Conservation (phyloP, 2,797 vertebrate species). For the Falco berigora region DNA sequence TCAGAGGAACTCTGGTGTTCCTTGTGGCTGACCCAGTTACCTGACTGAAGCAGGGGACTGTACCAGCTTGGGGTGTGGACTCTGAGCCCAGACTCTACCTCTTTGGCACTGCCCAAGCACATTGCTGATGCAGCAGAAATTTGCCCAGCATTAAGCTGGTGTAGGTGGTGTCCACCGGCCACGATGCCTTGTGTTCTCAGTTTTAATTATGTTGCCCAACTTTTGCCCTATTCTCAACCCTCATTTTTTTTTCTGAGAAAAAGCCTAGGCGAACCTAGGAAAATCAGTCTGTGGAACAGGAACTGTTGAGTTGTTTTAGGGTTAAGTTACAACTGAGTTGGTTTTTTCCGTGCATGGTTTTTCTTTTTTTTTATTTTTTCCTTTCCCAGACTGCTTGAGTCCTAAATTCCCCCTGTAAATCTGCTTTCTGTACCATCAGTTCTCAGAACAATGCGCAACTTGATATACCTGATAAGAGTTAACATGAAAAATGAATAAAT, state of each 20-base stretch:
- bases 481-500: slow-evolving; percentile 49
- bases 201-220: background rate
- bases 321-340: slow-evolving; percentile 31
- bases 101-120: background rate
- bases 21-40: background rate
- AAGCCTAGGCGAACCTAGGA: background rate
- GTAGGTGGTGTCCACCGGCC: background rate
- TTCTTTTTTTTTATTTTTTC: background rate
- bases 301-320: background rate
- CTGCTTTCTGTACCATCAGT: slow-evolving; percentile 36
- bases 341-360: background rate
- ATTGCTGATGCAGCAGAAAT: background rate
- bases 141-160: background rate
- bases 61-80: background rate
- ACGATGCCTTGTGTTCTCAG: background rate
- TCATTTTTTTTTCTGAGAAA: background rate
- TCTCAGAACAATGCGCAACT: slow-evolving; percentile 45
- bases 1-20: background rate
- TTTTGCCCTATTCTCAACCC: background rate
- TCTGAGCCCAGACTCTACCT: background rate
- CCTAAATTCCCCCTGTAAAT: slow-evolving; percentile 45
- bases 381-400: slow-evolving; percentile 16
- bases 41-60: background rate
- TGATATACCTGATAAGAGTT: slow-evolving; percentile 60
- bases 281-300: background rate